These are phyloP conservation scores for Tiaroga cobitis DNA, from an alignment of 2,797 vertebrate genomes.

Conservation along the genomic window DNA sequence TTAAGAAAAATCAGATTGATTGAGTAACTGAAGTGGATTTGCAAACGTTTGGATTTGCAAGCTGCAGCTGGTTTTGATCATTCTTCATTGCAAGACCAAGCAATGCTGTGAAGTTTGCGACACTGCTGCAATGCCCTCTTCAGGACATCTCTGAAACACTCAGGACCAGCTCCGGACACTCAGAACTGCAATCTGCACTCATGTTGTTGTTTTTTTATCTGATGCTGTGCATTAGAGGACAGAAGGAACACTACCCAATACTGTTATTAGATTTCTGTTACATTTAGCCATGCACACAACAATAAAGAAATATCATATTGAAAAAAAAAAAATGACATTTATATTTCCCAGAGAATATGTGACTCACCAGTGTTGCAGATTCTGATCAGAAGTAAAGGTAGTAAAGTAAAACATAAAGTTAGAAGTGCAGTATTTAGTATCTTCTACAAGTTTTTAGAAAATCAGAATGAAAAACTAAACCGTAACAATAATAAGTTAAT, in stretches of 20 bases:
- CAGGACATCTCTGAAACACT: constrained; percentile 35
- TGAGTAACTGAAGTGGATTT: neutral
- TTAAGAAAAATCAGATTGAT: neutral
- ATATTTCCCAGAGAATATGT: neutral
- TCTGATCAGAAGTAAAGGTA: neutral
- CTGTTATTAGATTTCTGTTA: neutral
- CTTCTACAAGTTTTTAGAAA: neutral
- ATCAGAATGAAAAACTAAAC: neutral
- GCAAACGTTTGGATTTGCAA: no score
- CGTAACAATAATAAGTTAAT: neutral
- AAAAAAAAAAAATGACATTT: neutral
- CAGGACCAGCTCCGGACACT: neutral
- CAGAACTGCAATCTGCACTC: neutral
- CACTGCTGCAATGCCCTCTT: constrained; percentile 50
- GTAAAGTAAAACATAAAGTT: neutral
- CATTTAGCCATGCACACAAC: neutral
- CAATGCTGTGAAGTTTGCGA: neutral
- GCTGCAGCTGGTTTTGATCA: neutral
- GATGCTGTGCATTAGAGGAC: no score
- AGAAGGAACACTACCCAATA: no score
- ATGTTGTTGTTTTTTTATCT: no score
- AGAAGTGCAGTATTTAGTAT: neutral
- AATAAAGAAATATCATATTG: neutral
- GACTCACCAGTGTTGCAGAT: neutral
- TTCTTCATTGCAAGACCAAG: neutral